Base-by-base conservation (phyloP, 2,113 vertebrate species). In the Hydrochoerus hydrochaeris region DNA sequence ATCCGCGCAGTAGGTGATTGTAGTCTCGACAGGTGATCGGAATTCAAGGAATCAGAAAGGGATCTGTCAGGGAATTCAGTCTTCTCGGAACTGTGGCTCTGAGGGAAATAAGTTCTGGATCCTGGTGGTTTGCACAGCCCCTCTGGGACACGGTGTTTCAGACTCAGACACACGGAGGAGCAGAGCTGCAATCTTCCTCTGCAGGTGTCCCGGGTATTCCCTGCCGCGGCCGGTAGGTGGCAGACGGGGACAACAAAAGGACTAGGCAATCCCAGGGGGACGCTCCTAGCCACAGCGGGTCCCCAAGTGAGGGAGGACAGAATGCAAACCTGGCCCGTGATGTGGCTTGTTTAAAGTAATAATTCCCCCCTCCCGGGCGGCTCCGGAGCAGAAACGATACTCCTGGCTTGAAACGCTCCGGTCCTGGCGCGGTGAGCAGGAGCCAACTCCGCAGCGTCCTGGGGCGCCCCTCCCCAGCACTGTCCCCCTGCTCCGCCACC, bases 161-260 rank as follows among this genome's bases (percentile, higher is more conserved):
- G 5, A 24, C 19, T 12, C 19, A 57, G 19, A 73, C 54, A 83
- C 20, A 7, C 35, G 0, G n/a, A n/a, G n/a, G 44, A 46, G 75
- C 24, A 26, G 10, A 8, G 16, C 16, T 46, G 62, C 41, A 26
- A 16, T 22, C 2, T 44, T 30, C 7, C 20, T 44, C 58, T 19
- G 20, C 46, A 77, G 49, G 5, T 7, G 85, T 16, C 78, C 2
- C 28, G 32, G 91, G 63, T 94, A 97, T 96, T 99, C 98, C 97
- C 75, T 78, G 17, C 35, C 35, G 28, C 75, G 95, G 97, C 99
- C 99, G 97, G 98, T 96, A 99, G 99, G 98, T 99, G 99, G 98
- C 99, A 98, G 98, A 98, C 98, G 95, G 96, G 1, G 98, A 99
- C 98, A 98, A 98, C 90, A 63, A 98, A 99, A 98, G 44, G 44